A percentile compares a stretch with the other conserved stretches of the same genome.
Conservation (phyloP, 2,113 vertebrate genomes). For the Scortum barcoo region DNA sequence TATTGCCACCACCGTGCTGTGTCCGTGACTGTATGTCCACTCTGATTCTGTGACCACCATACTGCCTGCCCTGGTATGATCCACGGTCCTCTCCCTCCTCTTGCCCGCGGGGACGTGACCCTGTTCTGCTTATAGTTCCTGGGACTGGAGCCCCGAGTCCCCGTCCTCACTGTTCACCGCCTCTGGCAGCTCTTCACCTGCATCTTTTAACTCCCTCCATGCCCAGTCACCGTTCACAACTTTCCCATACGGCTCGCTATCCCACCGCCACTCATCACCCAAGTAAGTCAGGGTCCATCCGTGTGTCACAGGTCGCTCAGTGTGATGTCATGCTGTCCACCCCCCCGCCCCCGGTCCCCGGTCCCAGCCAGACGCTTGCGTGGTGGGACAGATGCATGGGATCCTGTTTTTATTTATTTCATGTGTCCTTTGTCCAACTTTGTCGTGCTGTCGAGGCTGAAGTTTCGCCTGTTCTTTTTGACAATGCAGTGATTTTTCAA, state of each 20-base stretch:
- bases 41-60: constrained; percentile 67
- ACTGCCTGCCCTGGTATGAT: constrained; percentile 65
- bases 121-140: constrained; percentile 78
- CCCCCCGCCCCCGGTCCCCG: constrained; percentile 14
- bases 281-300: constrained; percentile 83
- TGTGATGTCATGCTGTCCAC: constrained; percentile 65
- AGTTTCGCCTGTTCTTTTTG: constrained; percentile 12
- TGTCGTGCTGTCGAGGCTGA: constrained; percentile 16
- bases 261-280: constrained; percentile 83
- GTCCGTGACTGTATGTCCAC: constrained; percentile 71
- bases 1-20: constrained; percentile 65
- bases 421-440: constrained; percentile 6
- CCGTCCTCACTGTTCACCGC: constrained; percentile 79
- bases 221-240: constrained; percentile 82
- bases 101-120: constrained; percentile 60
- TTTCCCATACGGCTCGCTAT: constrained; percentile 80
- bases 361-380: constrained; percentile 53
- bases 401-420: constrained; percentile 39
- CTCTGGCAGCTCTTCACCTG: constrained; percentile 81
- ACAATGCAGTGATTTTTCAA: constrained; percentile 43
- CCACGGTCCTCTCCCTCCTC: constrained; percentile 66
- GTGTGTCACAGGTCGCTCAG: constrained; percentile 42
- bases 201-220: constrained; percentile 86
- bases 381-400: constrained; percentile 68
- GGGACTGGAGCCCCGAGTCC: constrained; percentile 80